These are phyloP conservation scores for Drosophila fulvimacula DNA, from an alignment of 2,888 invertebrate genomes.

Conservation along the genomic window DNA sequence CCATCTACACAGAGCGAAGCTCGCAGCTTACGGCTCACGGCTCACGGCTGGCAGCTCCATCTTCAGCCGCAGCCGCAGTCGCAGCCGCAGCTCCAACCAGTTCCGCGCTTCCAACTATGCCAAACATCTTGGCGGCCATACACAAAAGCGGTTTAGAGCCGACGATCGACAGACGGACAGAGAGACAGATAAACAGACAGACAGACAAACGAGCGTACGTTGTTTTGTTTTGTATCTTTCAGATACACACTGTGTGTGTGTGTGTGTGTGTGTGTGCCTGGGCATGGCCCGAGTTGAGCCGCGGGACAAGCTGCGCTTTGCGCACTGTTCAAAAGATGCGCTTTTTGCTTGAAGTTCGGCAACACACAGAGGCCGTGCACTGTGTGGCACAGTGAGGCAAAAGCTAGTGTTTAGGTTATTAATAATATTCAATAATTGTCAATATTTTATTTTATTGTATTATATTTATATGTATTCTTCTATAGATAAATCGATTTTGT, in stretches of 20 bases:
- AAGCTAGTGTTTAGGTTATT: not conserved
- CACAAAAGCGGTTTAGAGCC: conserved; percentile 76
- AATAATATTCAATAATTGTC: too few species aligned
- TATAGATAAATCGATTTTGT: too few species aligned
- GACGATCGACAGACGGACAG: conserved; percentile 50
- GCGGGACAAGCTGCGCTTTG: conserved; percentile 71
- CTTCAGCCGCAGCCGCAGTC: conserved; percentile 31
- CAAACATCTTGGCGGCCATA: conserved; percentile 74
- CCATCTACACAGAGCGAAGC: conserved; percentile 41
- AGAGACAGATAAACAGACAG: conserved; percentile 35
- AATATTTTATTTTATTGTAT: too few species aligned
- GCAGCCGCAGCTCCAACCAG: conserved; percentile 59
- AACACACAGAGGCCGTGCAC: conserved; percentile 51
- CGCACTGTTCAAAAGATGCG: conserved; percentile 75
- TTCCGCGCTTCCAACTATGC: conserved; percentile 76
- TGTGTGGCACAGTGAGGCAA: conserved; percentile 59
- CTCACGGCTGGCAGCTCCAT: conserved; percentile 39
- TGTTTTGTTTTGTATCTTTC: conserved; percentile 51
- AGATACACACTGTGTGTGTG: conserved; percentile 45
- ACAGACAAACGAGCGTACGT: conserved; percentile 48
- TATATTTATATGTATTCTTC: too few species aligned
- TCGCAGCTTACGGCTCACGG: conserved; percentile 29
- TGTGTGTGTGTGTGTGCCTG: conserved; percentile 1
- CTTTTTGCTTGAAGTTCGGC: conserved; percentile 72
- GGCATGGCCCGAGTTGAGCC: conserved; percentile 32